These are phyloP conservation scores for Eupelmus urozonus DNA, from an alignment of 2,888 invertebrate genomes.

Conservation along the genomic window DNA sequence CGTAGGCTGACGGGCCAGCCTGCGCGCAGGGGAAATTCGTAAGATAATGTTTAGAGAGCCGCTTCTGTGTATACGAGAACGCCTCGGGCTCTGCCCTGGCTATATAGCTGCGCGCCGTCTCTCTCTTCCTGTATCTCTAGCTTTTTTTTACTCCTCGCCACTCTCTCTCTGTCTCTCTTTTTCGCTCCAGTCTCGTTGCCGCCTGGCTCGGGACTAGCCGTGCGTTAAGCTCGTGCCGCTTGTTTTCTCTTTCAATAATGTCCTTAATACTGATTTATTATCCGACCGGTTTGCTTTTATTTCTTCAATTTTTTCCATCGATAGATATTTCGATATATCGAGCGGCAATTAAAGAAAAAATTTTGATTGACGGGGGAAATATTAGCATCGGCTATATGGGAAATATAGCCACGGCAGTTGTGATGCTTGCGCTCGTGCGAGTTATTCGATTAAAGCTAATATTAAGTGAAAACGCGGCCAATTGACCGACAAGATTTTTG, in stretches of 20 bases:
- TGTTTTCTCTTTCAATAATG: conserved; percentile 33
- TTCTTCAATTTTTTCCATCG: too few species aligned
- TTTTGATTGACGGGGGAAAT: too few species aligned
- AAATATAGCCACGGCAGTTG: too few species aligned
- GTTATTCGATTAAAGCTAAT: too few species aligned
- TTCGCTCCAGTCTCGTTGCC: too few species aligned
- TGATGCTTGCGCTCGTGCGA: too few species aligned
- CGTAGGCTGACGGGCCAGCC: too few species aligned
- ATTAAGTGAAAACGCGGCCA: too few species aligned
- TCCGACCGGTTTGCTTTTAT: not conserved
- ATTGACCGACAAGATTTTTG: too few species aligned
- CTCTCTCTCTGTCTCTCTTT: not conserved
- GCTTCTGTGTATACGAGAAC: not conserved
- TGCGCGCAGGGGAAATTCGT: conserved; percentile 19
- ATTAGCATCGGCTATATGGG: too few species aligned
- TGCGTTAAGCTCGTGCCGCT: not conserved
- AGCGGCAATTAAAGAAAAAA: too few species aligned
- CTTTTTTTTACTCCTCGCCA: not conserved
- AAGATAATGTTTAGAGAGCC: conserved; percentile 33
- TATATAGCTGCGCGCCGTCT: not conserved
- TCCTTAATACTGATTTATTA: conserved; percentile 10
- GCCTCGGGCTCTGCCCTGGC: not conserved
- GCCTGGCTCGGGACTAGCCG: not conserved
- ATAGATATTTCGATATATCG: too few species aligned
- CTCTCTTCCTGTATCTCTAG: not conserved